Base-by-base conservation (phyloP, 2,113 vertebrate species). In the Peromyscus maniculatus region DNA sequence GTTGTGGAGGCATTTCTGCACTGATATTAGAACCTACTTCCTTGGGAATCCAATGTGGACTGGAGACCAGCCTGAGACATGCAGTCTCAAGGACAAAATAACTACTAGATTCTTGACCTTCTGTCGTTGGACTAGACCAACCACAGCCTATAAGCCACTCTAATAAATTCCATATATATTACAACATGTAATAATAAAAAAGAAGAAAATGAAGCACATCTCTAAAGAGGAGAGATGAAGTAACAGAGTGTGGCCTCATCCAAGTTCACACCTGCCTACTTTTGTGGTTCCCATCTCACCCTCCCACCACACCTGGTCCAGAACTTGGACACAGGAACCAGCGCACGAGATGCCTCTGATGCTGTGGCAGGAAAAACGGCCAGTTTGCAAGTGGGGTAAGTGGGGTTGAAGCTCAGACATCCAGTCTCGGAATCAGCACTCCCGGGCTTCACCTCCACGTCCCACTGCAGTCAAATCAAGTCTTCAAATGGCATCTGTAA, bases 181-280 rank as follows among this genome's bases (percentile, higher is more conserved):
- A 43, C n/a, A 46, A 2, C 43, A 75, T 11, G 5, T 43, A 66
- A 64, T n/a, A 66, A 31, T 33, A 31, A 66, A 31, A 8, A 64
- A 62, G 24, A 83, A 52, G 46, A 33, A 39, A 74, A 19, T 5
- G 39, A 46, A 66, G 26, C 39, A 46, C 26, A 36, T 24, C n/a
- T 72, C 62, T 17, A 2, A 15, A 84, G 31, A 31, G 28, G 28
- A 79, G 83, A 86, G 71, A 24, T 1, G 46, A n/a, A n/a, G 31
- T 36, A 12, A 4, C 5, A 28, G 5, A 4, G 0, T 5, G 21
- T 1, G 7, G 5, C 3, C 8, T 33, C 22, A 2, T 39, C 7
- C 31, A 31, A 80, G 66, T 22, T 80, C 66, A 4, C 3, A 31
- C 55, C 0, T 33, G 19, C 46, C 31, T 57, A 2, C 33, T 43